phyloP scores from a whole-genome alignment of 1,140 invertebrate species.

The Drosophila chauvacae region DNA sequence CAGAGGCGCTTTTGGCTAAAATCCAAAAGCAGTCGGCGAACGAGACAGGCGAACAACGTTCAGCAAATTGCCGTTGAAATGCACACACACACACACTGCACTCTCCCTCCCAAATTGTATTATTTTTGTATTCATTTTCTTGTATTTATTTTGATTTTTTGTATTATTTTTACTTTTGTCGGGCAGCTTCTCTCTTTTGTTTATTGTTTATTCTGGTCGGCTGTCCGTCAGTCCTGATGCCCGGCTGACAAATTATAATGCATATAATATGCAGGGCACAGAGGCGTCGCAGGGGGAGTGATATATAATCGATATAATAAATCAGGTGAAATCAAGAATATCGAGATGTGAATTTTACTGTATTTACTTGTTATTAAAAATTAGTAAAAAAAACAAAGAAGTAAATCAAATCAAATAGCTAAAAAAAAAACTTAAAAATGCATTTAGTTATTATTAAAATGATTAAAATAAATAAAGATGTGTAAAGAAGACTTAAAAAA shows the following conservation, averaged over 20 bases:
- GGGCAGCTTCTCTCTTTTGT: conserved; percentile 33
- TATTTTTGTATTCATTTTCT: conserved; percentile 6
- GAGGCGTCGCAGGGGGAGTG: conserved; percentile 3
- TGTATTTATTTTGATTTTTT: not conserved
- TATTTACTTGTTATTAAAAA: too few relatives aligned
- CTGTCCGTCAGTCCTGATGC: conserved; percentile 42
- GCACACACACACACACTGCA: not conserved
- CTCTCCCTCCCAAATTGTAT: conserved; percentile 1
- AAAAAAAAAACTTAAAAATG: too few relatives aligned
- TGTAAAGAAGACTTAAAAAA: not conserved
- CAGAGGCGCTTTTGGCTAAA: conserved; percentile 66
- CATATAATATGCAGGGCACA: conserved; percentile 27
- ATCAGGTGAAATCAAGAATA: not conserved
- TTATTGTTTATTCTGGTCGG: conserved; percentile 36
- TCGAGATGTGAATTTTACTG: too few relatives aligned
- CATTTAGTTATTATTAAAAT: too few relatives aligned
- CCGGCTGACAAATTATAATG: conserved; percentile 60
- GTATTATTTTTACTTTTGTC: conserved; percentile 3
- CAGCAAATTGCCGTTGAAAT: conserved; percentile 59
- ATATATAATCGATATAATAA: not conserved
- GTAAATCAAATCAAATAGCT: too few relatives aligned
- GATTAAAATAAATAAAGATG: too few relatives aligned
- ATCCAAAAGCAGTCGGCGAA: conserved; percentile 68
- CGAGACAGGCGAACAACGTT: conserved; percentile 48
- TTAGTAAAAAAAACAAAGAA: too few relatives aligned